Conservation (phyloP, 2,888 invertebrate species). For the Cerceris rybyensis region DNA sequence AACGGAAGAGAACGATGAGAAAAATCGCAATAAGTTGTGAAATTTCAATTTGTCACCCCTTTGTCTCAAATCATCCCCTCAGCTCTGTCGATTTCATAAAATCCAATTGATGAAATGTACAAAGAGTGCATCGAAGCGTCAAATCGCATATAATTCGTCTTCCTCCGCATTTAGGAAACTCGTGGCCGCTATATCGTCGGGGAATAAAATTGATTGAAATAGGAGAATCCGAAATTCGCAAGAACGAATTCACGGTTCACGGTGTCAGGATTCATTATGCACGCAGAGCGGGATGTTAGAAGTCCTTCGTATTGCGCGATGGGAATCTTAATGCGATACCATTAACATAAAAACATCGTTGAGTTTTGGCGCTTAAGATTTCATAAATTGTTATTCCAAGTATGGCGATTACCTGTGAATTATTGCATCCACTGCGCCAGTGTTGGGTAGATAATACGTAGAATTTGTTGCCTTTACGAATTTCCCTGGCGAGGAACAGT, state of each 20-base stretch:
- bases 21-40: too few relatives aligned
- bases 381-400: constrained; percentile 56
- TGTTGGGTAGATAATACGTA: constrained; percentile 46
- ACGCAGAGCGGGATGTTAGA: constrained; percentile 27
- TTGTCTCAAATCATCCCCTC: too few relatives aligned
- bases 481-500: constrained; percentile 32
- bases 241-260: background rate
- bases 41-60: too few relatives aligned
- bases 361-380: constrained; percentile 37
- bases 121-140: too few relatives aligned
- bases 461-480: constrained; percentile 38
- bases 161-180: too few relatives aligned
- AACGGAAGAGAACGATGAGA: too few relatives aligned
- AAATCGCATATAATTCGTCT: too few relatives aligned
- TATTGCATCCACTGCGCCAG: constrained; percentile 25
- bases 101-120: too few relatives aligned
- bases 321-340: constrained; percentile 39
- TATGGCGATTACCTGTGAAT: constrained; percentile 49
- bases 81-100: too few relatives aligned
- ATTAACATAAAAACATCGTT: constrained; percentile 52
- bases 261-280: constrained; percentile 33
- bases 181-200: background rate
- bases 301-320: constrained; percentile 41
- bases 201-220: background rate
- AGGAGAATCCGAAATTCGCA: background rate